Evolutionary conservation across 2,888 invertebrate genomes (phyloP).

Genomic region (Nomada fucata): DNA sequence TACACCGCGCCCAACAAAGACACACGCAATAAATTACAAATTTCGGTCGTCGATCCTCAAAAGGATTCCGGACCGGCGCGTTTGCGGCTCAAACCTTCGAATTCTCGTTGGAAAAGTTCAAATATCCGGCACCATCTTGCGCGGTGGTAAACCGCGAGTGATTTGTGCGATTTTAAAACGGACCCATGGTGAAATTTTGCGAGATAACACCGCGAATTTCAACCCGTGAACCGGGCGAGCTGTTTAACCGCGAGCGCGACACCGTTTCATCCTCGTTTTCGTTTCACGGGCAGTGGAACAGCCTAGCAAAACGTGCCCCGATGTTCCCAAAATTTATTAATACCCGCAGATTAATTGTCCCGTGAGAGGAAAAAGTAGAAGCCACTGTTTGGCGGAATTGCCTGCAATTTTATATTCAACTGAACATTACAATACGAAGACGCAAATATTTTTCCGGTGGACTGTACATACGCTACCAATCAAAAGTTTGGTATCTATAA

Average conservation of each 20-base stretch:
- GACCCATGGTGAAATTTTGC: constrained; percentile 34
- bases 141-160: constrained; percentile 25
- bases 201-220: constrained; percentile 36
- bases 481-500: no score
- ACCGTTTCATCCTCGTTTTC: constrained; percentile 44
- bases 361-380: neutral
- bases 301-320: constrained; percentile 38
- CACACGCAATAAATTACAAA: constrained; percentile 6
- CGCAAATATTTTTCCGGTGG: no score
- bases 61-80: neutral
- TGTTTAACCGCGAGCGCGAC: constrained; percentile 26
- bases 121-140: constrained; percentile 21
- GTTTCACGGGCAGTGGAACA: neutral
- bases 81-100: neutral
- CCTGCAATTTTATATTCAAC: neutral
- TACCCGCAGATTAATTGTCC: constrained; percentile 37
- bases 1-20: neutral
- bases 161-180: constrained; percentile 47
- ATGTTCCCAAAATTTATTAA: constrained; percentile 46
- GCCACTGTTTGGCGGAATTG: constrained; percentile 2
- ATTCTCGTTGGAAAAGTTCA: constrained; percentile 3
- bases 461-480: no score
- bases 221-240: neutral
- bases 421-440: neutral
- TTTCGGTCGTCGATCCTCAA: neutral